Conservation (phyloP, 2,797 vertebrate genomes). For the Chromobotia macracanthus region DNA sequence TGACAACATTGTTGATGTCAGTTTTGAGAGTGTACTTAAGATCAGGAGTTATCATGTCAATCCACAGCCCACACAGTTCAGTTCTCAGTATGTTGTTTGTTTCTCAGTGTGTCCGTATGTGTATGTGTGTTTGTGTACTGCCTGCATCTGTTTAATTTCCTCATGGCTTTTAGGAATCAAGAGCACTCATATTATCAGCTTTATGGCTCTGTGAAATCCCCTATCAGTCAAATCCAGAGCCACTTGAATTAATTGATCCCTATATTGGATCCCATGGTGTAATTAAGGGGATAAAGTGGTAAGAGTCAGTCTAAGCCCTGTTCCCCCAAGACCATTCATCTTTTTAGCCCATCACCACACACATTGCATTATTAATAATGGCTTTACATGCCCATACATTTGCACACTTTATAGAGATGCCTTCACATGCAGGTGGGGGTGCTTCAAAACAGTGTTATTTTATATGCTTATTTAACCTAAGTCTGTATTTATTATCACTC, state of each 20-base stretch:
- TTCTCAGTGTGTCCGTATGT: slow-evolving; percentile 28
- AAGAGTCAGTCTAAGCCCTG: slow-evolving; percentile 40
- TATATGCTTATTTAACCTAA: slow-evolving; percentile 27
- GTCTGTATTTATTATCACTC: slow-evolving; percentile 33
- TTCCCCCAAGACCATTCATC: slow-evolving; percentile 56
- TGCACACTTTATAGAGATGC: slow-evolving; percentile 38
- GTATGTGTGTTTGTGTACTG: slow-evolving; percentile 34
- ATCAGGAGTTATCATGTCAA: slow-evolving; percentile 44
- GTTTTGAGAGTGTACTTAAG: slow-evolving; percentile 39
- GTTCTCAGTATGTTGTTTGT: slow-evolving; percentile 35
- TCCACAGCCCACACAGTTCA: slow-evolving; percentile 45
- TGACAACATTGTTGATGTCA: slow-evolving; percentile 33
- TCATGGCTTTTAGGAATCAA: slow-evolving; percentile 48
- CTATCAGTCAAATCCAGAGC: slow-evolving; percentile 59
- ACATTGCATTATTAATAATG: slow-evolving; percentile 45
- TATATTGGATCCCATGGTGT: slow-evolving; percentile 61
- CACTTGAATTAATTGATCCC: slow-evolving; percentile 65
- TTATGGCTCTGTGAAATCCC: slow-evolving; percentile 57
- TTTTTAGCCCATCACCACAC: slow-evolving; percentile 41
- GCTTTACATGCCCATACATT: slow-evolving; percentile 31
- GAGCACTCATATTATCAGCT: slow-evolving; percentile 56
- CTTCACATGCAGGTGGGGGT: slow-evolving; percentile 10
- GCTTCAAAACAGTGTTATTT: slow-evolving; percentile 33
- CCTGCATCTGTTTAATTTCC: slow-evolving; percentile 44
- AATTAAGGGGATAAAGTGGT: slow-evolving; percentile 61